Evolutionary conservation across 2,797 vertebrate genomes (phyloP).

Genomic region (Hydrolagus colliei): DNA sequence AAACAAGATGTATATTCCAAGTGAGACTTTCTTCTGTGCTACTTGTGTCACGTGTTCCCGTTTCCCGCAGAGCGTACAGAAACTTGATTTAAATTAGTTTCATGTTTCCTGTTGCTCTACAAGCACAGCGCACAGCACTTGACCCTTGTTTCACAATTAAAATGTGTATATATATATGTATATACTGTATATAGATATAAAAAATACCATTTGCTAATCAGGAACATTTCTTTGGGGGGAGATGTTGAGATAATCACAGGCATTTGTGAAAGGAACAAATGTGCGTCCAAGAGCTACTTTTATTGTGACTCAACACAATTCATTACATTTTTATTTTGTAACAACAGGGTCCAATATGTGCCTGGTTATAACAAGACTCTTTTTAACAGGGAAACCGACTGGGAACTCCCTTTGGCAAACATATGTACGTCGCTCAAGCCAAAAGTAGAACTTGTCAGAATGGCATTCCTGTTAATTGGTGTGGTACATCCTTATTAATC

Average conservation of each 20-base stretch:
- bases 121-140: conserved; percentile 19
- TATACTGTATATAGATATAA: too few species aligned
- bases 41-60: conserved; percentile 42
- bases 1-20: conserved; percentile 44
- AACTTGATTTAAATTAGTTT: conserved; percentile 45
- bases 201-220: conserved; percentile 1
- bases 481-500: too few species aligned
- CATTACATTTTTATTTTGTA: neutral
- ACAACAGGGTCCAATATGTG: neutral
- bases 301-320: neutral
- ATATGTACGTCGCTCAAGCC: too few species aligned
- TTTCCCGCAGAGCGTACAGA: conserved; percentile 46
- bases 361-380: too few species aligned
- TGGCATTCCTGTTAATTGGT: too few species aligned
- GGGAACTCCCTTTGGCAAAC: too few species aligned
- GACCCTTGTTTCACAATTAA: conserved; percentile 14
- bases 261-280: conserved; percentile 1
- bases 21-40: conserved; percentile 42
- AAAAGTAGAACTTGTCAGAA: too few species aligned
- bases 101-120: conserved; percentile 36
- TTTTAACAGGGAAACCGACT: too few species aligned
- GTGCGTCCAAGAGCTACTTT: neutral
- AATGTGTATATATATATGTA: neutral
- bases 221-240: neutral
- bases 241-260: neutral